Evolutionary conservation across 2,113 vertebrate species (phyloP).

Genomic region (Pedionomus torquatus): DNA sequence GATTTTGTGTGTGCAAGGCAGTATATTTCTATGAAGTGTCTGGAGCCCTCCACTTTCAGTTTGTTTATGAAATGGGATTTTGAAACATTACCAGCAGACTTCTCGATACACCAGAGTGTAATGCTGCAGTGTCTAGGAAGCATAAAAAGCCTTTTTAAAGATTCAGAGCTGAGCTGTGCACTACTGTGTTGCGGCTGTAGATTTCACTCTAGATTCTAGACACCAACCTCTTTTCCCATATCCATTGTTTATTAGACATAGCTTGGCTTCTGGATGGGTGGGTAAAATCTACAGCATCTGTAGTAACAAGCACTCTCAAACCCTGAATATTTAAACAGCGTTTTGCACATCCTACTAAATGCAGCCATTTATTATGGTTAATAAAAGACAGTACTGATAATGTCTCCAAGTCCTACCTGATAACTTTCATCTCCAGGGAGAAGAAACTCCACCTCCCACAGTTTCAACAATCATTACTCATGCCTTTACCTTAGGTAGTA

Average conservation of each 20-base stretch:
- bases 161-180: not conserved
- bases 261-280: not conserved
- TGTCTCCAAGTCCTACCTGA: not conserved
- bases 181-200: not conserved
- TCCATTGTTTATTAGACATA: not conserved
- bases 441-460: not conserved
- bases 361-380: constrained; percentile 36
- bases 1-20: constrained; percentile 9
- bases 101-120: not conserved
- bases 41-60: not conserved
- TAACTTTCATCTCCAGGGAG: not conserved
- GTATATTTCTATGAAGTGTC: not conserved
- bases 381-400: constrained; percentile 2
- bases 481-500: not conserved
- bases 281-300: constrained; percentile 21
- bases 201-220: constrained; percentile 32
- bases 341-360: constrained; percentile 32
- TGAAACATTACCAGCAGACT: constrained; percentile 32
- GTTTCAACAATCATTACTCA: constrained; percentile 16
- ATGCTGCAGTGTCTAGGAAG: constrained; percentile 14
- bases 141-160: constrained; percentile 41
- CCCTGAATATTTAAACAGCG: constrained; percentile 29
- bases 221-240: not conserved
- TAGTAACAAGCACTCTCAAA: constrained; percentile 5
- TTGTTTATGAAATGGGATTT: constrained; percentile 36